Evolutionary conservation across 2,888 invertebrate species (phyloP).

Genomic region (Andrena flavipes): DNA sequence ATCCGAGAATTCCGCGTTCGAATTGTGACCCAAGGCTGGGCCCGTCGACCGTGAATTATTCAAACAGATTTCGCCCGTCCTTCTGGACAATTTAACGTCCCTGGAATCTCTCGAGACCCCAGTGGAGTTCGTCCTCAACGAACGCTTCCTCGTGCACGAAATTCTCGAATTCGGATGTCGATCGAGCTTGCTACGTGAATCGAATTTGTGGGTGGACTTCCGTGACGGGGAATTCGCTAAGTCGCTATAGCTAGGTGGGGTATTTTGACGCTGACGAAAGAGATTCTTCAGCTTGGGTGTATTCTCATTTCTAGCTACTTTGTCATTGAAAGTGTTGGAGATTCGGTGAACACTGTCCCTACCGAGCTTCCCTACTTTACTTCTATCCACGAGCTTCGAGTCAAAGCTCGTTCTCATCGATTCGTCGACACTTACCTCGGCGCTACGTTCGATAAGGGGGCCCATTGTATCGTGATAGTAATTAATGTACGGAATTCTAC

Average conservation of each 20-base stretch:
- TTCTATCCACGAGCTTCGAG: background rate
- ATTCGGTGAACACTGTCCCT: background rate
- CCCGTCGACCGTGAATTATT: constrained; percentile 58
- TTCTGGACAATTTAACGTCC: constrained; percentile 3
- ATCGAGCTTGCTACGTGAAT: background rate
- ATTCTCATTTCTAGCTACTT: background rate
- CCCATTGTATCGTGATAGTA: constrained; percentile 60
- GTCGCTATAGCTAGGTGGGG: background rate
- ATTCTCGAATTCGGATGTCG: constrained; percentile 18
- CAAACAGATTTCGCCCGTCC: constrained; percentile 16
- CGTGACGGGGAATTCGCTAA: background rate
- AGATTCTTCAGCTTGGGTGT: background rate
- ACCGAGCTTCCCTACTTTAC: background rate
- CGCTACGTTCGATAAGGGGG: constrained; percentile 22
- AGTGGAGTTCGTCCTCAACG: background rate
- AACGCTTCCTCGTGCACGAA: background rate
- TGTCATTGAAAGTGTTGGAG: background rate
- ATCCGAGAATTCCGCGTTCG: constrained; percentile 31
- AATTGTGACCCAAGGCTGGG: constrained; percentile 44
- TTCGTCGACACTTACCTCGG: constrained; percentile 34
- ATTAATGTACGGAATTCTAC: constrained; percentile 72
- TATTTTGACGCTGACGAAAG: background rate
- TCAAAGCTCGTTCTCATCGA: background rate
- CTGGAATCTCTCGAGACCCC: background rate
- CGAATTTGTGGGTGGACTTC: constrained; percentile 4